Conservation (phyloP, 2,113 vertebrate genomes). For the Columbina picui region DNA sequence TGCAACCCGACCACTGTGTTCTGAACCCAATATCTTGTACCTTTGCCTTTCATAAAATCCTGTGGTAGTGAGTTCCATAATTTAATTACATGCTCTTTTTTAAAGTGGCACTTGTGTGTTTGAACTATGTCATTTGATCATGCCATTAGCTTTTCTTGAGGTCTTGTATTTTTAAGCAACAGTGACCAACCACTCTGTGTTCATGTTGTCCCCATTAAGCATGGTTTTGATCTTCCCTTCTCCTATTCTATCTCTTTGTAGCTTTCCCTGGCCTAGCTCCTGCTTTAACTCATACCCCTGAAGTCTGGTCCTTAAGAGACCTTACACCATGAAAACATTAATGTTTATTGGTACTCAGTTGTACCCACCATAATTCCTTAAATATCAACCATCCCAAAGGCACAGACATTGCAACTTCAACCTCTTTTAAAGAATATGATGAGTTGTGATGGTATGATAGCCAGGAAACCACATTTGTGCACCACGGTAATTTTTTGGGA, state of each 20-base stretch:
- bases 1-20: neutral
- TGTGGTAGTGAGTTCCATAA: neutral
- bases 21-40: neutral
- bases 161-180: neutral
- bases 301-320: neutral
- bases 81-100: neutral
- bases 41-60: neutral
- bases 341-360: neutral
- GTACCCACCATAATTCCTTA: neutral
- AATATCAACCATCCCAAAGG: neutral
- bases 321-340: neutral
- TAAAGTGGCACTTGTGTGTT: neutral
- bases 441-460: neutral
- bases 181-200: neutral
- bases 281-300: neutral
- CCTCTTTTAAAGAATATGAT: neutral
- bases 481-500: neutral
- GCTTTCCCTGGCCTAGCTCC: neutral
- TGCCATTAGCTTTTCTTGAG: neutral
- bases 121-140: neutral
- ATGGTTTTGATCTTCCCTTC: neutral
- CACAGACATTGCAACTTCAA: neutral
- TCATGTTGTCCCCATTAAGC: neutral
- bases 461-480: neutral
- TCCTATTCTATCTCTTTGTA: neutral